Conservation (phyloP, 2,113 vertebrate species). For the Tupaia tana region DNA sequence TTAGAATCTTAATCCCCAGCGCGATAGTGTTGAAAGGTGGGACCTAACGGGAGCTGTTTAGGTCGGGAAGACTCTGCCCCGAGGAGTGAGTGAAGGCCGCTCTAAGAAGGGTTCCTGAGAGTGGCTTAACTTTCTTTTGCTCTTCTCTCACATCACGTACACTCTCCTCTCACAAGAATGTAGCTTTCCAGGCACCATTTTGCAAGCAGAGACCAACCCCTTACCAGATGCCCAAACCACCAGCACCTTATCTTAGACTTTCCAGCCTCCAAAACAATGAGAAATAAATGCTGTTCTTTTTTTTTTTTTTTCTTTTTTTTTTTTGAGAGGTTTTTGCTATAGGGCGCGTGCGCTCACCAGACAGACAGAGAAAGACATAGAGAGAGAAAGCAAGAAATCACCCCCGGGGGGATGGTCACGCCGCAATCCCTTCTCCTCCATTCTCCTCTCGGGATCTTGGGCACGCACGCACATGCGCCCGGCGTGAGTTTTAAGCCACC, state of each 20-base stretch:
- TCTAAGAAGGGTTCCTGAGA: neutral
- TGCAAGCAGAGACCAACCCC: rapidly evolving
- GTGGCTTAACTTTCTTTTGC: neutral
- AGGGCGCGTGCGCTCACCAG: too few species aligned
- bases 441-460: too few species aligned
- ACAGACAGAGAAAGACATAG: too few species aligned
- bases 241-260: neutral
- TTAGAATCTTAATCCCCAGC: neutral
- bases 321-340: too few species aligned
- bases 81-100: neutral
- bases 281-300: too few species aligned
- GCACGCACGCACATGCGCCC: too few species aligned
- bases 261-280: neutral
- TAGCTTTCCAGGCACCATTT: neutral
- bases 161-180: neutral
- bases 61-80: neutral
- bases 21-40: rapidly evolving
- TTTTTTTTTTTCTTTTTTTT: too few species aligned
- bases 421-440: too few species aligned
- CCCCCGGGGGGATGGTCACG: too few species aligned
- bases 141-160: neutral
- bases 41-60: neutral
- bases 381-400: too few species aligned
- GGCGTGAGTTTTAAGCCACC: too few species aligned
- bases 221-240: neutral